These are phyloP conservation scores for Pholis gunnellus DNA, from an alignment of 2,113 vertebrate genomes.

Conservation along the genomic window DNA sequence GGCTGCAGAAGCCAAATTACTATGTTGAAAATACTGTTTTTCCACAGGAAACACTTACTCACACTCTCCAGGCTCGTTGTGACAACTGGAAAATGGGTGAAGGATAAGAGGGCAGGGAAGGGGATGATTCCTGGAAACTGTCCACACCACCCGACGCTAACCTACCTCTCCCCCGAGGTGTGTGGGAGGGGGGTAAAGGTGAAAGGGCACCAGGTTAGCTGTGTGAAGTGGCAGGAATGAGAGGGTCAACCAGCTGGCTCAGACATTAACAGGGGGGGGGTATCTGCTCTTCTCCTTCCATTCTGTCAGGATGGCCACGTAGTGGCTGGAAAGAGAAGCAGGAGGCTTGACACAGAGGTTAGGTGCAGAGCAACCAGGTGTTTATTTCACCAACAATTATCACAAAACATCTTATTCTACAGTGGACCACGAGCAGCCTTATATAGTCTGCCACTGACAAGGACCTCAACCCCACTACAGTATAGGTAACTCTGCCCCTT, in stretches of 20 bases:
- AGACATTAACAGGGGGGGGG: slow-evolving; percentile 16
- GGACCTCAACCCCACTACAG: too few relatives aligned
- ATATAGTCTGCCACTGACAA: too few relatives aligned
- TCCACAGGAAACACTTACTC: slow-evolving; percentile 63
- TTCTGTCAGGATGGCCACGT: not conserved
- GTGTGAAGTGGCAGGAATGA: slow-evolving; percentile 19
- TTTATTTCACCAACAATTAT: too few relatives aligned
- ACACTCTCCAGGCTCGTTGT: slow-evolving; percentile 48
- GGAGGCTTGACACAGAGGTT: too few relatives aligned
- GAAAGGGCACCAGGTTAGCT: slow-evolving; percentile 37
- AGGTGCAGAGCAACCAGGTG: too few relatives aligned
- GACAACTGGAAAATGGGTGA: slow-evolving; percentile 65
- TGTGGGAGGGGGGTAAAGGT: slow-evolving; percentile 21
- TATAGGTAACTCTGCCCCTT: too few relatives aligned
- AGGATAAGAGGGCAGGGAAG: slow-evolving; percentile 36
- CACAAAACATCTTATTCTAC: too few relatives aligned
- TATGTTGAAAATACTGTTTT: slow-evolving; percentile 17
- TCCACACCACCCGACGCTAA: slow-evolving; percentile 19
- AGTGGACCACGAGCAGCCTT: too few relatives aligned
- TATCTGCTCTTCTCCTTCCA: slow-evolving; percentile 28
- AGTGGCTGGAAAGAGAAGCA: too few relatives aligned
- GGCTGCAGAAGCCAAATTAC: slow-evolving; percentile 19
- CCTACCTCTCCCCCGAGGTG: slow-evolving; percentile 30
- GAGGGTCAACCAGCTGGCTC: slow-evolving; percentile 59
- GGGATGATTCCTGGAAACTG: slow-evolving; percentile 48